Percentiles rank a stretch among this genome's conserved stretches.
These are phyloP conservation scores for Callocephalon fimbriatum DNA, from an alignment of 2,113 vertebrate species.

Conservation along the genomic window DNA sequence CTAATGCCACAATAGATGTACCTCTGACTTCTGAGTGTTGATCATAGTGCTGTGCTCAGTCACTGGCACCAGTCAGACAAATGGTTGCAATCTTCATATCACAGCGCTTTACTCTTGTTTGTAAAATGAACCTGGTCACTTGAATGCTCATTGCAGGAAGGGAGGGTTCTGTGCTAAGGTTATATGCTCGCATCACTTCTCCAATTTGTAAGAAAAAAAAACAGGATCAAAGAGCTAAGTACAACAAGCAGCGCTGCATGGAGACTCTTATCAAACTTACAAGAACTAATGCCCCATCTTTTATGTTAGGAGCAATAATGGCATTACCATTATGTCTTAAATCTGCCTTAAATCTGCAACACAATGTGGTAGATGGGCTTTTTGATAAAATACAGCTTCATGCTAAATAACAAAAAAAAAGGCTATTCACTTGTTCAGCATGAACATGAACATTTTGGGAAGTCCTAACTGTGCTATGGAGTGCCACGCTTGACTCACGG, in stretches of 20 bases:
- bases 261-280: background rate
- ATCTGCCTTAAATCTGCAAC: background rate
- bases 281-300: background rate
- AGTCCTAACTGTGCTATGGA: background rate
- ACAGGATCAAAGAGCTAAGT: background rate
- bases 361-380: background rate
- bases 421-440: background rate
- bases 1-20: accelerated
- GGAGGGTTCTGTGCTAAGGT: background rate
- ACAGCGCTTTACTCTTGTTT: accelerated
- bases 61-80: background rate
- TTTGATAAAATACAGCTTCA: background rate
- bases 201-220: background rate
- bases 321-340: background rate
- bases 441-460: background rate
- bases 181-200: background rate
- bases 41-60: background rate
- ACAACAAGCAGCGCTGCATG: accelerated
- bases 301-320: background rate
- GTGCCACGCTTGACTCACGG: background rate
- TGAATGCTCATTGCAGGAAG: accelerated
- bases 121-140: background rate
- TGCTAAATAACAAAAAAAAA: background rate
- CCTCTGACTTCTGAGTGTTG: background rate
- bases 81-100: accelerated